Base-by-base conservation (phyloP, 1,140 invertebrate species). In the Penaeus vannamei region DNA sequence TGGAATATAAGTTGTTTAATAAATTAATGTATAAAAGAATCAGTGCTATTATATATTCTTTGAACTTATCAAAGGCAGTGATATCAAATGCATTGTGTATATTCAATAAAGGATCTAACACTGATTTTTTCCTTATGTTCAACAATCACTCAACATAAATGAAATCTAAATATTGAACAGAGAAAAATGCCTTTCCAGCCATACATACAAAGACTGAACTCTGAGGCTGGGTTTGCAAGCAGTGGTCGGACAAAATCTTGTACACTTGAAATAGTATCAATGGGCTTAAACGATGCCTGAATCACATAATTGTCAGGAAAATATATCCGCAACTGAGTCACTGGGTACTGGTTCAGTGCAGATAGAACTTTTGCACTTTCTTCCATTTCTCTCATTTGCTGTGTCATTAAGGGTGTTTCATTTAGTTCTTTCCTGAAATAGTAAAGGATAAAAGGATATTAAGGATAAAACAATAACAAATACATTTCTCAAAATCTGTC, bases 301-400 rank as follows among this genome's bases (percentile, higher is more conserved):
- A 90, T 90, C 29, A 86, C 85, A n/a, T 83, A 53, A 32, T 84
- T 46, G 42, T 90, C 89, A 5, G 89, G 89, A 36, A 90, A 90
- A 60, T 79, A 60, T 80, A 90, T 69, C 53, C 89, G 53, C 20
- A 90, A 62, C 26, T 84, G 89, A 53, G 89, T 90, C 12, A 90
- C 84, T 10, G 89, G 89, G n/a, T 84, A 87, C 2, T 53, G 85
- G 61, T 84, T 84, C 53, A 90, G 60, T 5, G 89, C 89, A 22
- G 64, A n/a, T 26, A 90, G 72, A 32, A 90, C 46, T 26, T 77
- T 81, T 2, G 85, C 62, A 64, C 59, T 86, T 64, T 90, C 81
- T 53, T 87, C 85, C 80, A 90, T 69, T 29, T 90, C 80, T 62
- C 89, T 22, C 89, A 90, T 86, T 26, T 84, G 53, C 23, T 84